These are phyloP conservation scores for Lochmaea crataegi DNA, from an alignment of 2,888 invertebrate species.

Conservation along the genomic window DNA sequence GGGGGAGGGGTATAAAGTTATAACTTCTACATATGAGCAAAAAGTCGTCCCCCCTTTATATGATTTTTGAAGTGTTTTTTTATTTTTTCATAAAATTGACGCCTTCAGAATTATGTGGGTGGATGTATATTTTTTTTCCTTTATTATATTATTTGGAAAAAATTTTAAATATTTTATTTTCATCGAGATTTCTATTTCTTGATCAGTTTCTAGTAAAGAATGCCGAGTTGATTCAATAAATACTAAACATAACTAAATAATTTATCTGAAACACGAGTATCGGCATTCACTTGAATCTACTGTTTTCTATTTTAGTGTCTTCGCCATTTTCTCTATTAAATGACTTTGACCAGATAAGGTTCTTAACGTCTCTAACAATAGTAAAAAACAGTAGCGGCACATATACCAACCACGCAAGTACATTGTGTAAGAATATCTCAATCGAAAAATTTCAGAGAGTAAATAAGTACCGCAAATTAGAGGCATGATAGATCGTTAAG, in stretches of 20 bases:
- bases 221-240: conserved; percentile 5
- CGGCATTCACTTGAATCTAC: conserved; percentile 11
- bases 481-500: too few relatives aligned
- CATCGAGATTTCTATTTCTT: neutral
- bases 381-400: conserved; percentile 1
- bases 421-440: too few relatives aligned
- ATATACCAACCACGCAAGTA: neutral
- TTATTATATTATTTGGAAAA: too few relatives aligned
- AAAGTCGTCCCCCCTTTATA: too few relatives aligned
- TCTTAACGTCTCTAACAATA: conserved; percentile 10
- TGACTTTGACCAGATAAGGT: conserved; percentile 11
- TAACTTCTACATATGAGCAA: too few relatives aligned
- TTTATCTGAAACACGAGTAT: conserved; percentile 15
- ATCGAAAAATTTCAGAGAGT: too few relatives aligned
- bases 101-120: too few relatives aligned
- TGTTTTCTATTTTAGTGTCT: conserved; percentile 17
- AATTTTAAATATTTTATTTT: neutral
- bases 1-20: too few relatives aligned
- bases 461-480: too few relatives aligned
- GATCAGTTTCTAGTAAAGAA: conserved; percentile 8
- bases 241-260: conserved; percentile 1
- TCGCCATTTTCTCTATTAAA: conserved; percentile 8
- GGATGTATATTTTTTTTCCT: too few relatives aligned
- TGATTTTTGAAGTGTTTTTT: too few relatives aligned
- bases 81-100: too few relatives aligned